phyloP scores from a whole-genome alignment of 2,797 vertebrate species.

The Bovichtus variegatus region DNA sequence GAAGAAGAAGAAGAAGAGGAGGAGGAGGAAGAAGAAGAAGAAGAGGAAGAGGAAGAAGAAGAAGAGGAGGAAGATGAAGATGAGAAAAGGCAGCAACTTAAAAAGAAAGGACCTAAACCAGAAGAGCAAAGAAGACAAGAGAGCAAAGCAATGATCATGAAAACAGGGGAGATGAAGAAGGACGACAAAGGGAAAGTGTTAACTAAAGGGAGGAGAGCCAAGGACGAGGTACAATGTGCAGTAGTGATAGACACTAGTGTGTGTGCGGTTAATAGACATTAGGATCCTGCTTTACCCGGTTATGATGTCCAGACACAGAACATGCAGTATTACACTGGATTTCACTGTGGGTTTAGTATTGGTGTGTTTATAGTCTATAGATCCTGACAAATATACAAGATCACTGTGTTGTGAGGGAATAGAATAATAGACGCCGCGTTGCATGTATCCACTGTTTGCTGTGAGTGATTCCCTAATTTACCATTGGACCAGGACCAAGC shows the following conservation, averaged over 20 bases:
- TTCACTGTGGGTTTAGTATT: background rate
- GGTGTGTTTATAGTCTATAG: conserved; percentile 30
- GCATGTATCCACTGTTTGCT: conserved; percentile 38
- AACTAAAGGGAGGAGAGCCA: conserved; percentile 59
- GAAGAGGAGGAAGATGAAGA: conserved; percentile 35
- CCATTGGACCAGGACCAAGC: background rate
- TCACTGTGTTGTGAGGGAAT: conserved; percentile 29
- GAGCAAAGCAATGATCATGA: conserved; percentile 43
- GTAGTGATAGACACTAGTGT: conserved; percentile 48
- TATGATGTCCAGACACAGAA: conserved; percentile 19
- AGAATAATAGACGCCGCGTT: conserved; percentile 30
- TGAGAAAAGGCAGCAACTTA: conserved; percentile 38
- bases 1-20: conserved; percentile 59
- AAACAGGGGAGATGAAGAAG: conserved; percentile 54
- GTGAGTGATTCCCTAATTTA: conserved; percentile 22
- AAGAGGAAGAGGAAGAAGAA: conserved; percentile 14
- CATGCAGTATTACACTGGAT: conserved; percentile 12
- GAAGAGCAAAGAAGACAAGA: conserved; percentile 37
- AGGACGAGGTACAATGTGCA: conserved; percentile 70
- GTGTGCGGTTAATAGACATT: conserved; percentile 37
- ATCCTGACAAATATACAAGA: background rate
- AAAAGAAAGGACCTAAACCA: conserved; percentile 44
- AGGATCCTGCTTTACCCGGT: background rate
- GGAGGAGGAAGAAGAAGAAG: conserved; percentile 30
- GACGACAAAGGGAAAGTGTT: conserved; percentile 53